phyloP scores from a whole-genome alignment of 2,113 vertebrate genomes.

The Emydura subglobosa region DNA sequence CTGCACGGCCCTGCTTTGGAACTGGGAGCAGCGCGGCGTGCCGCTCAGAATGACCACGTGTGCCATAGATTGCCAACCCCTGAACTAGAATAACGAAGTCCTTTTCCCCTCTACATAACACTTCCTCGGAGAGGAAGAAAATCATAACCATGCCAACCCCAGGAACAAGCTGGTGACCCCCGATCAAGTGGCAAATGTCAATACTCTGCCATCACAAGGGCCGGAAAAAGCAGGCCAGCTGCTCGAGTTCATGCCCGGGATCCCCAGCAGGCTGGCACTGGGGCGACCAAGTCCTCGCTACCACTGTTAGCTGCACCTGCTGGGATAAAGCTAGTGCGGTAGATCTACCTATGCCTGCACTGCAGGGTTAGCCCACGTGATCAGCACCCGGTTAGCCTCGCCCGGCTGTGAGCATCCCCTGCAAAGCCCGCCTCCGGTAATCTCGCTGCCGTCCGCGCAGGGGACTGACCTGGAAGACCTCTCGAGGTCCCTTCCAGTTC shows the following conservation, averaged over 20 bases:
- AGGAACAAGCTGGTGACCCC: background rate
- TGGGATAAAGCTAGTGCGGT: background rate
- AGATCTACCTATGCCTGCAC: background rate
- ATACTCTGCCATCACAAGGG: background rate
- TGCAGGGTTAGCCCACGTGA: background rate
- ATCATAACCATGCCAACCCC: background rate
- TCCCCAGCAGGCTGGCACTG: background rate
- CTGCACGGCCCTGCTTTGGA: too few relatives aligned
- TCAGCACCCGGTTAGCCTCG: background rate
- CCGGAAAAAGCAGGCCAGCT: background rate
- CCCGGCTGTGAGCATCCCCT: background rate
- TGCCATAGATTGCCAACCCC: too few relatives aligned
- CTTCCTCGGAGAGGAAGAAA: background rate
- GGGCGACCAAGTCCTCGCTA: background rate
- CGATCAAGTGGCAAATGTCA: background rate
- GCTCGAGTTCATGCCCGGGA: background rate
- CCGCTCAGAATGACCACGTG: too few relatives aligned
- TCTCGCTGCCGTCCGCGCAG: too few relatives aligned
- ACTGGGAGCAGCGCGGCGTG: too few relatives aligned
- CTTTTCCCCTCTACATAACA: background rate
- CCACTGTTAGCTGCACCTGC: background rate
- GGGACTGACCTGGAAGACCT: too few relatives aligned
- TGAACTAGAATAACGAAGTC: background rate
- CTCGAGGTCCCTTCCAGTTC: background rate
- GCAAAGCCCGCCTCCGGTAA: background rate